Evolutionary conservation across 2,888 invertebrate species (phyloP).

Genomic region (Drosophila limbata): DNA sequence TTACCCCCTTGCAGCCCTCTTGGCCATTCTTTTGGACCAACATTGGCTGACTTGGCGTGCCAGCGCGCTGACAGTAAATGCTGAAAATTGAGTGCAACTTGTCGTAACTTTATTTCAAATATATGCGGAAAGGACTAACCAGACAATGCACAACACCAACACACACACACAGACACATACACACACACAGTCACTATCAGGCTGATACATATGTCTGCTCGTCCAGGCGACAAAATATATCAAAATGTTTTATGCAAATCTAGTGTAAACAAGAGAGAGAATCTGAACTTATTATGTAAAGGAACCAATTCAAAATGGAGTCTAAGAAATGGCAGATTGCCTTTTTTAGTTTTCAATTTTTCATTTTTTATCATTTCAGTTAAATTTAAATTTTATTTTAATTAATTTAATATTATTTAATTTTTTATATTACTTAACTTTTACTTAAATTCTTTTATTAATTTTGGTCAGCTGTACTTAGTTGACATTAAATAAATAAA

Average conservation of each 20-base stretch:
- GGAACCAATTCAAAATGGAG: too few relatives aligned
- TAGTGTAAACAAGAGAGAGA: too few relatives aligned
- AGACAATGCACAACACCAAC: constrained; percentile 69
- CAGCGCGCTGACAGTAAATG: constrained; percentile 77
- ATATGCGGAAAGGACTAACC: constrained; percentile 78
- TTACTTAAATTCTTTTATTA: too few relatives aligned
- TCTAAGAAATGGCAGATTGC: too few relatives aligned
- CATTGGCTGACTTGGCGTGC: constrained; percentile 56
- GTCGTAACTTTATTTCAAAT: constrained; percentile 80
- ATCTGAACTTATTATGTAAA: too few relatives aligned
- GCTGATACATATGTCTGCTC: constrained; percentile 35
- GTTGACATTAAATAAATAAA: too few relatives aligned
- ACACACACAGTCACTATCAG: constrained; percentile 11
- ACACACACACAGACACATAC: constrained; percentile 31
- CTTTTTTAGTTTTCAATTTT: too few relatives aligned
- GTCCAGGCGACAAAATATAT: constrained; percentile 49
- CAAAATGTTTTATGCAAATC: not conserved
- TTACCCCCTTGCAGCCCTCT: not conserved
- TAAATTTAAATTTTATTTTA: too few relatives aligned
- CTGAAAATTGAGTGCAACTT: constrained; percentile 82
- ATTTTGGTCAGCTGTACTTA: too few relatives aligned
- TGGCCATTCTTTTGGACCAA: not conserved
- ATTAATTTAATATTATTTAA: too few relatives aligned
- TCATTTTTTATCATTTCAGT: too few relatives aligned
- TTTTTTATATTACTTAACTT: too few relatives aligned